Evolutionary conservation across 2,888 invertebrate species (phyloP), one percentile per base, ranked within the genome.

Genomic region (Aphelenchoides bicaudatus): DNA sequence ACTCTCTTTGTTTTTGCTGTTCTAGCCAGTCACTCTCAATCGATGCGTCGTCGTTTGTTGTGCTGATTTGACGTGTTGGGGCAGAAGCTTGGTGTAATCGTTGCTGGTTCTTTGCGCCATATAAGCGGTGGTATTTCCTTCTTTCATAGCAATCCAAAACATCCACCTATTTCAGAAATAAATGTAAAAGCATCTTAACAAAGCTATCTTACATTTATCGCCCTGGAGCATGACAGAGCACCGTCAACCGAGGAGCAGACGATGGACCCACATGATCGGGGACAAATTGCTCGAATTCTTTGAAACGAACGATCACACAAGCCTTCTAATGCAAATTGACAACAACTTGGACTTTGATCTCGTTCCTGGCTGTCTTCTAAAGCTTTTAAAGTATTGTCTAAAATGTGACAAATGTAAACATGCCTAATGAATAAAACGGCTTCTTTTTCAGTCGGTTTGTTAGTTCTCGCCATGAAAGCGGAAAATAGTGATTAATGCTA

Each of bases 301-400:
- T 68, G 68, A 67, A 70, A 68, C 54, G 57, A 60, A 10, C 68
- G 50, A 48, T 68, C 68, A 56, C 68, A 68, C 13, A 68, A 56
- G 4, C 68, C 68, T 27, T 71, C 54, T 28, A 68, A 43, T 31
- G 68, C 68, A 70, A 70, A 66, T 46, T 66, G 58, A 39, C 67
- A 66, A 38, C 67, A 66, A 31, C 60, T 52, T 27, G 38, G 46
- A 37, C 56, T 57, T 21, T 49, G 39, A 48, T 66, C 67, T 13
- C 19, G n/a, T 30, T 51, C 52, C n/a, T 37, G 39, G 10, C 31
- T 19, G 13, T 21, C 54, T n/a, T 60, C 62, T 34, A 6, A 52
- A 58, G 2, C n/a, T 8, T 10, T 34, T n/a, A 10, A 34, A 34
- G n/a, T 34, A n/a, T 34, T n/a, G 10, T 10, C 34, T 34, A 25